Evolutionary conservation across 2,797 vertebrate genomes (phyloP).

Genomic region (Dryobates pubescens): DNA sequence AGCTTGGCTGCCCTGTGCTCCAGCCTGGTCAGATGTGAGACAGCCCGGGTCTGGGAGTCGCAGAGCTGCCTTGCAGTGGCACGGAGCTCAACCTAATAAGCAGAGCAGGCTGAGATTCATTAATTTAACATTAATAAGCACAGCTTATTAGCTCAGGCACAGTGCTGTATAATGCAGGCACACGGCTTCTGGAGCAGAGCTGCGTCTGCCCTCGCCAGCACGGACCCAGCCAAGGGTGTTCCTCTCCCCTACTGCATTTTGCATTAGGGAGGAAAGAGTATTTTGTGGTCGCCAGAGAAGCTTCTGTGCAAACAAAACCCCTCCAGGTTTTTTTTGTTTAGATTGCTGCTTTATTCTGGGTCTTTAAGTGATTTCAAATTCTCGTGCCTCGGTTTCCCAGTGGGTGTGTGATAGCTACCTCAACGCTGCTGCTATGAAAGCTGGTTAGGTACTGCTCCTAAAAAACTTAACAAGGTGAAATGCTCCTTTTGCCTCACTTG

Average conservation of each 20-base stretch:
- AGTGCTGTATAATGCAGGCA: slow-evolving; percentile 43
- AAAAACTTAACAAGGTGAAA: background rate
- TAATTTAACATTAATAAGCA: slow-evolving; percentile 75
- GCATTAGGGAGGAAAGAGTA: background rate
- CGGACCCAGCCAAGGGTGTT: background rate
- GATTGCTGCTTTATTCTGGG: background rate
- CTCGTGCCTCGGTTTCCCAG: background rate
- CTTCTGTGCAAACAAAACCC: background rate
- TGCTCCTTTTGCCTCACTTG: background rate
- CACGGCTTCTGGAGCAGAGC: slow-evolving; percentile 50
- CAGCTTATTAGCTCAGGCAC: slow-evolving; percentile 66
- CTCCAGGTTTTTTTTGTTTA: background rate
- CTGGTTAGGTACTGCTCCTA: background rate
- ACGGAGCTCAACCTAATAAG: slow-evolving; percentile 66
- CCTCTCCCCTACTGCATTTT: background rate
- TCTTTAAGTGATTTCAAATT: background rate
- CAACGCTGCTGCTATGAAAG: background rate
- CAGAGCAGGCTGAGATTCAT: slow-evolving; percentile 73
- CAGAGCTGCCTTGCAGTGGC: slow-evolving; percentile 66
- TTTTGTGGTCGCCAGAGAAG: background rate
- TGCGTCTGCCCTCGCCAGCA: background rate
- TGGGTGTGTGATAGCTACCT: background rate
- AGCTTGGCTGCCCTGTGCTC: slow-evolving; percentile 48
- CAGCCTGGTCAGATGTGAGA: slow-evolving; percentile 58
- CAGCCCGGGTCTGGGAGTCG: slow-evolving; percentile 46